A percentile compares a stretch with the other conserved stretches of the same genome.
Evolutionary conservation across 2,113 vertebrate genomes (phyloP).

Genomic region (Labeo rohita): DNA sequence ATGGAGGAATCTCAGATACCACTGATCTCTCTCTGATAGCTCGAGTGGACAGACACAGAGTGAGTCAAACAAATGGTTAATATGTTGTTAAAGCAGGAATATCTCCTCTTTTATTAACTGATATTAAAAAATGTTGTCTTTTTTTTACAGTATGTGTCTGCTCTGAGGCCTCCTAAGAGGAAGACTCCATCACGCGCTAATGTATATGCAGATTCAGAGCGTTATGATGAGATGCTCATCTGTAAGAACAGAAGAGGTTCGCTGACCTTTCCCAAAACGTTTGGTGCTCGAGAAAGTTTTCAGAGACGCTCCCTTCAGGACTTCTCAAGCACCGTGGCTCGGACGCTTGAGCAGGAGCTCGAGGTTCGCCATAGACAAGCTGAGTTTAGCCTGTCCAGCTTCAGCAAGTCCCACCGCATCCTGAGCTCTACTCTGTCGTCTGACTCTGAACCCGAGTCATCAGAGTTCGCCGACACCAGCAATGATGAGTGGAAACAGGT

Average conservation of each 20-base stretch:
- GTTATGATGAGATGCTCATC: constrained; percentile 55
- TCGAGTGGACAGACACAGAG: constrained; percentile 84
- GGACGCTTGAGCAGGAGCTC: constrained; percentile 71
- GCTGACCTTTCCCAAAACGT: constrained; percentile 54
- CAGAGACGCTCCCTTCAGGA: constrained; percentile 70
- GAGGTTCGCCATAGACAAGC: constrained; percentile 65
- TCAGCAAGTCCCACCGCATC: constrained; percentile 48
- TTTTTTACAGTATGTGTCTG: constrained; percentile 77
- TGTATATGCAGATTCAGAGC: constrained; percentile 62
- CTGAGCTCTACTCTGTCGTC: constrained; percentile 42
- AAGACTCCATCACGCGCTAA: constrained; percentile 47
- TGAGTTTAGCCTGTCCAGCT: background rate
- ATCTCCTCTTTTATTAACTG: background rate
- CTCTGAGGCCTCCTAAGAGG: constrained; percentile 80
- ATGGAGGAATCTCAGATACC: constrained; percentile 88
- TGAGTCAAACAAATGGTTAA: constrained; percentile 64
- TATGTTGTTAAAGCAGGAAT: background rate
- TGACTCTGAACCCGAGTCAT: constrained; percentile 57
- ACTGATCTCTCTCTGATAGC: constrained; percentile 84
- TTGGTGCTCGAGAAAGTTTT: constrained; percentile 63
- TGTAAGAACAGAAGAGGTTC: constrained; percentile 60
- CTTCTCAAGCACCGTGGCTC: constrained; percentile 71
- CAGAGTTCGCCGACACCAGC: constrained; percentile 56
- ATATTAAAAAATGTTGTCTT: background rate
- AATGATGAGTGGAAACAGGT: constrained; percentile 87